phyloP scores from a whole-genome alignment of 2,113 vertebrate species.

The Cephalopholis sonnerati region DNA sequence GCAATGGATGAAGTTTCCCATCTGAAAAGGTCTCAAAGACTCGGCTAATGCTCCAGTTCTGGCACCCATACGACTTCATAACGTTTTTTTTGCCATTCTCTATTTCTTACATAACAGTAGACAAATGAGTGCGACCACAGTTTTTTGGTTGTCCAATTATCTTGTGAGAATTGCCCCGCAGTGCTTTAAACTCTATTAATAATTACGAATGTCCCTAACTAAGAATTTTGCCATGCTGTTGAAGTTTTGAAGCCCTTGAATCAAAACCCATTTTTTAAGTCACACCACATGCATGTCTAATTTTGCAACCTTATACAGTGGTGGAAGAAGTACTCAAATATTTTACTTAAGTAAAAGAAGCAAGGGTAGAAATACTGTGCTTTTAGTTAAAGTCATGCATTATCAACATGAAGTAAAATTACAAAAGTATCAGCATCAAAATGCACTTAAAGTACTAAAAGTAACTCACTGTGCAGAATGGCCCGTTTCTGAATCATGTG shows the following conservation, averaged over 20 bases:
- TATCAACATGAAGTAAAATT: too few relatives aligned
- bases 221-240: not conserved
- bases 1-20: not conserved
- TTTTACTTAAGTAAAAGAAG: too few relatives aligned
- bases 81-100: not conserved
- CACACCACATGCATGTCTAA: not conserved
- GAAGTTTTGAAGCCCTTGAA: not conserved
- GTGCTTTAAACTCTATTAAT: not conserved
- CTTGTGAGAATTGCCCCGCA: not conserved
- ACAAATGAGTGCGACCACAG: conserved; percentile 8
- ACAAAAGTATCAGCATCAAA: too few relatives aligned
- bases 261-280: not conserved
- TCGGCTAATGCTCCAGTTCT: not conserved
- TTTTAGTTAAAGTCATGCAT: too few relatives aligned
- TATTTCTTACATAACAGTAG: not conserved
- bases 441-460: too few relatives aligned
- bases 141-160: conserved; percentile 11
- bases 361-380: too few relatives aligned
- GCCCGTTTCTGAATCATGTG: too few relatives aligned
- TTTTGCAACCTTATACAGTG: not conserved
- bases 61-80: not conserved
- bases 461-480: too few relatives aligned
- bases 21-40: not conserved
- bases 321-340: too few relatives aligned
- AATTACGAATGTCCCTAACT: not conserved